Conservation (phyloP, 2,888 invertebrate genomes). For the Ophion ellenae region DNA sequence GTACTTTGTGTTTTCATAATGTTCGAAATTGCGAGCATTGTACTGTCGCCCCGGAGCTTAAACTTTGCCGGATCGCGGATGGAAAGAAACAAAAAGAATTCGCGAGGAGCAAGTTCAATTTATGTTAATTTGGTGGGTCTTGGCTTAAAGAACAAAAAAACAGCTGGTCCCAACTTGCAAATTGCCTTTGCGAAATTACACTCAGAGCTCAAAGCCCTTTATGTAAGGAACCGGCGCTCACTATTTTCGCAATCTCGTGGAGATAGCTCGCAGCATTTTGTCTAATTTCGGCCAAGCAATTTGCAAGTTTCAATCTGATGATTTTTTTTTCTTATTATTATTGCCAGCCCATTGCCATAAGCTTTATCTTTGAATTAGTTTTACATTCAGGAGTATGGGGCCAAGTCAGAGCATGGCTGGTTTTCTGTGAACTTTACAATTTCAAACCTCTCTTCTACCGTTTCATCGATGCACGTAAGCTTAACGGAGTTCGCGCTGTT, state of each 20-base stretch:
- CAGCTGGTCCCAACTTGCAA: constrained; percentile 11
- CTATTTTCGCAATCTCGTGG: neutral
- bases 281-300: neutral
- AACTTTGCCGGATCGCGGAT: neutral
- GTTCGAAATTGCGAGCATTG: constrained; percentile 14
- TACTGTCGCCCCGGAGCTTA: neutral
- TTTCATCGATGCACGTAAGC: neutral
- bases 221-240: neutral
- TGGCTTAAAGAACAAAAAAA: neutral
- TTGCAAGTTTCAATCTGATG: too few species aligned
- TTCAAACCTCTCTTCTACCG: neutral
- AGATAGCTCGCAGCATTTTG: neutral
- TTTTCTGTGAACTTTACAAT: neutral
- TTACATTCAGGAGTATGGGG: too few species aligned
- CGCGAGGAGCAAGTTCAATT: neutral
- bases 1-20: constrained; percentile 23
- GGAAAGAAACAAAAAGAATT: neutral
- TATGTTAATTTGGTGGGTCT: constrained; percentile 8
- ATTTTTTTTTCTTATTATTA: too few species aligned
- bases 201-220: constrained; percentile 4
- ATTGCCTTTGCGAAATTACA: constrained; percentile 5
- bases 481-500: neutral
- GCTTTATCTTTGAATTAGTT: too few species aligned
- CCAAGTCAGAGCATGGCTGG: too few species aligned
- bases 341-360: too few species aligned